Percentiles rank a stretch among this genome's conserved stretches.
These are phyloP conservation scores for Globia sparganii DNA, from an alignment of 2,888 invertebrate species.

Conservation along the genomic window DNA sequence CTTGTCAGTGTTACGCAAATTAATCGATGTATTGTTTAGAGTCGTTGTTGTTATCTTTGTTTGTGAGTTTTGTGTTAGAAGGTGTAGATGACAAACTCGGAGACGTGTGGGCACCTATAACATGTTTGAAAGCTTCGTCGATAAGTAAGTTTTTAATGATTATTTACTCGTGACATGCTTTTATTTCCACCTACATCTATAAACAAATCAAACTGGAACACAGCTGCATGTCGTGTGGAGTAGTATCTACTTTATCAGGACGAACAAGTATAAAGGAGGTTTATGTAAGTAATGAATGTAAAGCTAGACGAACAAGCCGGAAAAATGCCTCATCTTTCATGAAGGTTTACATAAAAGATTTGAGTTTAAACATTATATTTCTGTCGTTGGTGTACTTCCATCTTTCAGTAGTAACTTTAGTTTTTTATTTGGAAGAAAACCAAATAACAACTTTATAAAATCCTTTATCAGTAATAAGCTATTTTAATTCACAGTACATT, in stretches of 20 bases:
- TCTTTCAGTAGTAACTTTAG: not conserved
- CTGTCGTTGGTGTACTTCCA: not conserved
- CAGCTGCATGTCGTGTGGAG: conserved; percentile 21
- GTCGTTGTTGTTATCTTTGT: not conserved
- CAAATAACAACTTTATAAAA: conserved; percentile 18
- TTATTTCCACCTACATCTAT: conserved; percentile 22
- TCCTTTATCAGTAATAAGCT: conserved; percentile 14
- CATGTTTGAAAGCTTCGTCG: not conserved
- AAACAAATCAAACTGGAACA: not conserved
- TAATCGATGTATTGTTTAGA: not conserved
- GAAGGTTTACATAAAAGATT: not conserved
- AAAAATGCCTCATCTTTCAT: not conserved
- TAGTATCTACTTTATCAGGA: not conserved
- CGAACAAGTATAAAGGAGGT: not conserved
- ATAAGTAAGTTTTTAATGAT: not conserved
- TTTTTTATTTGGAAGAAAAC: not conserved
- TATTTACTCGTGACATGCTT: conserved; percentile 4
- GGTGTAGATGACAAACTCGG: not conserved
- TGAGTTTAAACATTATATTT: not conserved
- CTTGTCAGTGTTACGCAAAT: not conserved
- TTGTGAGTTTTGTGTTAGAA: not conserved
- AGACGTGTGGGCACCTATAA: not conserved
- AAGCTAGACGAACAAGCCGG: not conserved
- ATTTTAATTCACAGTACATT: conserved; percentile 57
- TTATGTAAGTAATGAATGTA: conserved; percentile 14